Evolutionary conservation across 2,888 invertebrate genomes (phyloP), one percentile per base, ranked within the genome.

Genomic region (Tenthredo distinguenda): DNA sequence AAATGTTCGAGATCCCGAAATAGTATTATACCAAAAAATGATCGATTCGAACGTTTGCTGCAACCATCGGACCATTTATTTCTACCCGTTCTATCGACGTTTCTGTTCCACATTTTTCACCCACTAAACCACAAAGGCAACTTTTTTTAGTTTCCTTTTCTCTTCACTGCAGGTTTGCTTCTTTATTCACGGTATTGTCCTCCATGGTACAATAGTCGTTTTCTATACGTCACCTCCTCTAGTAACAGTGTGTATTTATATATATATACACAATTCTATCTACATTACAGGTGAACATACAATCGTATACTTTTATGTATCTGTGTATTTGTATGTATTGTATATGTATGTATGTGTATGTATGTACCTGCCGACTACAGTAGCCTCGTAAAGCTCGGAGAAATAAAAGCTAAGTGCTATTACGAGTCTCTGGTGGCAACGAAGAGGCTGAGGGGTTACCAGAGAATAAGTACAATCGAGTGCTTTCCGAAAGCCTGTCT

Each of bases 321-420:
- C 0, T 37, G 7, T 40, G 40, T 34, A 34, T 12, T 6, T 76
- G 47, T 50, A 50, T 9, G 5, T 26, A 0, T 76, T 26, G 26
- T 26, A 26, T 26, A 26, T 1, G 50, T 55, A 18, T 15, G 6
- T 47, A 47, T n/a, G 40, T 74, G n/a, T 26, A 47, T 76, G 31
- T 77, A 26, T 26, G 12, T 76, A 77, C 77, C 77, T 21, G n/a
- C 18, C 58, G 26, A 31, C 62, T 26, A 55, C 77, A 77, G 77
- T 50, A 31, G 74, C 74, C 74, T 77, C 81, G 62, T 81, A 81
- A 65, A 81, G 40, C 81, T 81, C 26, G 18, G 62, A 40, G 81
- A 40, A 81, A 81, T 81, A 81, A 81, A 81, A 81, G 62, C 81
- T 81, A 62, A 81, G 81, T 81, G 81, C 81, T 81, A 81, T 81